These are phyloP conservation scores for Meiosimyza platycephala DNA, from an alignment of 2,888 invertebrate genomes.

Conservation along the genomic window DNA sequence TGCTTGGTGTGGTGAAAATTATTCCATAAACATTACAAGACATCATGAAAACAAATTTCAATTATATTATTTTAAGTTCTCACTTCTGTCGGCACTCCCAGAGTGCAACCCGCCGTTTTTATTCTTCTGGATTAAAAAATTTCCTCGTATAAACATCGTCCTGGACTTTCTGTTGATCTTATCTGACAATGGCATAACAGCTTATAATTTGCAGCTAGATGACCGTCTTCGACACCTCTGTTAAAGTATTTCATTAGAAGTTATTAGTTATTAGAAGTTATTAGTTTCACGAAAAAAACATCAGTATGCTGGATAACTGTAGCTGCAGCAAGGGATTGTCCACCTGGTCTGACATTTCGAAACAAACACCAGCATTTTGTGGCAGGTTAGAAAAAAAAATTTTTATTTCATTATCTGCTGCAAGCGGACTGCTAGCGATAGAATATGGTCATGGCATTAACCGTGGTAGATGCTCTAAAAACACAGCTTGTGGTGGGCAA, in stretches of 20 bases:
- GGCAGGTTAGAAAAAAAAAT: slow-evolving; percentile 77
- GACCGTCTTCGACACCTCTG: slow-evolving; percentile 68
- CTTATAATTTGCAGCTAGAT: slow-evolving; percentile 68
- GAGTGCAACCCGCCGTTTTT: too few species aligned
- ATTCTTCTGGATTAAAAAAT: slow-evolving; percentile 57
- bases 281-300: slow-evolving; percentile 58
- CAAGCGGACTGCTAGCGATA: slow-evolving; percentile 75
- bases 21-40: too few species aligned
- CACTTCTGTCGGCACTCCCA: too few species aligned
- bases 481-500: slow-evolving; percentile 73
- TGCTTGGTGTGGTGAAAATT: too few species aligned
- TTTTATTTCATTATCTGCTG: slow-evolving; percentile 68
- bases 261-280: too few species aligned
- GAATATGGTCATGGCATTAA: slow-evolving; percentile 85
- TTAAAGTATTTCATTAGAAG: slow-evolving; percentile 34
- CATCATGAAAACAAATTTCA: too few species aligned
- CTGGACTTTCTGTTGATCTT: slow-evolving; percentile 70
- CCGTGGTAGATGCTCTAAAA: slow-evolving; percentile 78
- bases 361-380: slow-evolving; percentile 75
- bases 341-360: slow-evolving; percentile 67
- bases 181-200: slow-evolving; percentile 71
- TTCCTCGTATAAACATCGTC: slow-evolving; percentile 68
- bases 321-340: slow-evolving; percentile 4
- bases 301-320: slow-evolving; percentile 41
- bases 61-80: too few species aligned